Conservation (phyloP, 2,113 vertebrate genomes). For the Dipodomys stephensi region DNA sequence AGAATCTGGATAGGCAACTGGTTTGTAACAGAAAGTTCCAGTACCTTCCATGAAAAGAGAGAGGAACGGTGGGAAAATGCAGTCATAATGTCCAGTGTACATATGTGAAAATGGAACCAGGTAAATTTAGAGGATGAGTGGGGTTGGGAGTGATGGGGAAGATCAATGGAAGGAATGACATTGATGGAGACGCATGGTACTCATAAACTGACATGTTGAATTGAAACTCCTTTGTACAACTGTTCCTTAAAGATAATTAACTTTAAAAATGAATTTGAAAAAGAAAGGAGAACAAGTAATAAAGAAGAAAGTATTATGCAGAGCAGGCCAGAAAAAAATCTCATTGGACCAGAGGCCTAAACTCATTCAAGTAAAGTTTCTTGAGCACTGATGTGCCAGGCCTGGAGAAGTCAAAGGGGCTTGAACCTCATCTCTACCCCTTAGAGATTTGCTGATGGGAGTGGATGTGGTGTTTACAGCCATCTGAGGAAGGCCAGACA, state of each 20-base stretch:
- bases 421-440: background rate
- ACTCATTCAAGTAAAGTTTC: background rate
- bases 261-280: no score
- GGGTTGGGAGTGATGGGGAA: no score
- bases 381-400: background rate
- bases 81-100: no score
- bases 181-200: no score
- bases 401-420: background rate
- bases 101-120: no score
- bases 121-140: no score
- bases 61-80: no score
- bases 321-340: background rate
- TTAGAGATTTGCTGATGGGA: background rate
- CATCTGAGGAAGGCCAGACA: background rate
- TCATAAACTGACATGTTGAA: no score
- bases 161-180: no score
- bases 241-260: no score
- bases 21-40: background rate
- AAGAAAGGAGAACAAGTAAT: background rate
- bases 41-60: background rate
- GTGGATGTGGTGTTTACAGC: background rate
- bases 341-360: background rate
- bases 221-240: no score
- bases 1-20: no score
- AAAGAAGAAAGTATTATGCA: conserved; percentile 19